Conservation (phyloP, 2,888 invertebrate species). For the Thalpophila matura region DNA sequence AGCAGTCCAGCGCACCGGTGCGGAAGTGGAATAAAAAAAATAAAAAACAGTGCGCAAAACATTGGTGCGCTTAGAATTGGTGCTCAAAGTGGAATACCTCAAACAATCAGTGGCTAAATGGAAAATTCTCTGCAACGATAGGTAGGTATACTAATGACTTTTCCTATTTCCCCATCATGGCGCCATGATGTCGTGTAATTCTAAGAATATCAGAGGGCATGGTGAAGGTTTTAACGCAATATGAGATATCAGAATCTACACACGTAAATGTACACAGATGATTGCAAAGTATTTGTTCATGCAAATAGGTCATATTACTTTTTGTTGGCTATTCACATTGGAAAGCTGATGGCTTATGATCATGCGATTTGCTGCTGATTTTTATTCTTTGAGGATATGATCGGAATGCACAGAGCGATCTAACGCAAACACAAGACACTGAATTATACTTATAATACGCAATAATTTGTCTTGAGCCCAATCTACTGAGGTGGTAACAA, state of each 20-base stretch:
- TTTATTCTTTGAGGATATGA: conserved; percentile 22
- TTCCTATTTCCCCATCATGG: conserved; percentile 42
- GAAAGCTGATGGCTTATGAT: conserved; percentile 17
- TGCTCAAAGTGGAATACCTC: too few relatives aligned
- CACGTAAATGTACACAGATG: conserved; percentile 7
- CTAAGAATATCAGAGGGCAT: conserved; percentile 46
- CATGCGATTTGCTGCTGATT: conserved; percentile 13
- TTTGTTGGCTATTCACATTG: conserved; percentile 13
- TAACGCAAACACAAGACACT: conserved; percentile 25
- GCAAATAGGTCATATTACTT: not conserved
- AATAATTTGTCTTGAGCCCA: conserved; percentile 25
- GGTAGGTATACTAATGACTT: conserved; percentile 29
- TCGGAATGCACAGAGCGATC: conserved; percentile 29
- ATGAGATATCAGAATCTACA: conserved; percentile 24
- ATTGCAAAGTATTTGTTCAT: conserved; percentile 23
- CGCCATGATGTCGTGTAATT: conserved; percentile 45
- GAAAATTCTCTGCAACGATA: conserved; percentile 9
- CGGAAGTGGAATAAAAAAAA: too few relatives aligned
- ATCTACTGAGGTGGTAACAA: conserved; percentile 22
- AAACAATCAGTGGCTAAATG: not conserved
- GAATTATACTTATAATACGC: conserved; percentile 36
- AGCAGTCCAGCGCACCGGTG: too few relatives aligned
- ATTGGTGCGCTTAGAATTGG: too few relatives aligned
- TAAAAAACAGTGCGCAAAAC: too few relatives aligned
- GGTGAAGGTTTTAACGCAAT: conserved; percentile 38